Evolutionary conservation across 30 jellyfish, hydroid and myxozoan genomes (phyloP), one percentile per base, ranked within the genome.

Genomic region (Aurelia coerulea): DNA sequence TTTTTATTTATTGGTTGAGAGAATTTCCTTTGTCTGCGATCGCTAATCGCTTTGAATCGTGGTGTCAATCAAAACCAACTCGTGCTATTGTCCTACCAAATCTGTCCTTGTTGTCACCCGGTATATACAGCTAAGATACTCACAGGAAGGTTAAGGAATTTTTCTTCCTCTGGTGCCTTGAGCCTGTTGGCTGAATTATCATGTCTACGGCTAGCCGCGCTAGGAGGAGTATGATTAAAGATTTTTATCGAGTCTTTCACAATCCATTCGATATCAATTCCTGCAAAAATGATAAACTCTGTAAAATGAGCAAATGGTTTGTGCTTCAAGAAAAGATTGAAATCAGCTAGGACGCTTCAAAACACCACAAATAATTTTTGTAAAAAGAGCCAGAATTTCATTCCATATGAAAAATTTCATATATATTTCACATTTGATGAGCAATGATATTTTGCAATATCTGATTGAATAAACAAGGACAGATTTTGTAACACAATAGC

Each of bases 221-320:
- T 88, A 15, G 99, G 99, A 11, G 99, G 99, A n/a, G 99, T 94
- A 59, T 83, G 97, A 73, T 94, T 94, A 81, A 88, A 94, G 7
- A 94, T 58, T 37, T 90, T 84, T 54, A 94, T 94, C 15, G 99
- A 78, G 62, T 88, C 97, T 73, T 85, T 94, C 32, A 94, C 96
- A 53, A 96, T 90, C 62, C 88, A 90, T 39, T 88, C 99, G 52
- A 94, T 94, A 67, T 94, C 97, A 62, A 92, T 88, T 19, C 95
- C 95, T 86, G 65, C 17, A 70, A 71, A 80, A 31, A 54, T n/a
- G 10, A 23, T 34, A 35, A 9, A 6, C 1, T 1, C 29, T 10
- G 37, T 58, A 35, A 53, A 41, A 35, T 58, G 19, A 14, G 49
- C 9, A 70, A 35, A 29, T 17, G n/a, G 34, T 33, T 4, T 17